Conservation (phyloP, 2,888 invertebrate genomes). For the Cheilosia vernalis region DNA sequence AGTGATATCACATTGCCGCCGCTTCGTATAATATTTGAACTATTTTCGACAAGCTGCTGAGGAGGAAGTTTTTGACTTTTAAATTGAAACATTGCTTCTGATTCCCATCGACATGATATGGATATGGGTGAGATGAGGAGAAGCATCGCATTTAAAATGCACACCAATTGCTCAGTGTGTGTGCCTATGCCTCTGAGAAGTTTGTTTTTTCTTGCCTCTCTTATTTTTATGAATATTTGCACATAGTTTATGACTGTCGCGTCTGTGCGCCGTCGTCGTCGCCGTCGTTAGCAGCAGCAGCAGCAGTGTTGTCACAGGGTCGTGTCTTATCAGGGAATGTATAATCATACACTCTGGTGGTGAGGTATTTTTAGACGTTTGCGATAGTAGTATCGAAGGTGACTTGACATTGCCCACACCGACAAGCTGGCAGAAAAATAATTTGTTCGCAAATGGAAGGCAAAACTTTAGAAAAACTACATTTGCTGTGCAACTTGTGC, state of each 20-base stretch:
- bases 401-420: constrained; percentile 72
- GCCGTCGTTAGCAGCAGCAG: constrained; percentile 44
- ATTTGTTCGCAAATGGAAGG: constrained; percentile 24
- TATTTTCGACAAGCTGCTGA: constrained; percentile 52
- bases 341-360: constrained; percentile 59
- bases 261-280: constrained; percentile 45
- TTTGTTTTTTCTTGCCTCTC: not conserved
- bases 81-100: constrained; percentile 73
- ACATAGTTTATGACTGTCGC: constrained; percentile 66
- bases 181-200: constrained; percentile 24
- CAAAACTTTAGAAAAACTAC: constrained; percentile 30
- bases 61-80: constrained; percentile 73
- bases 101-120: constrained; percentile 70
- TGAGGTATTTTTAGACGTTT: constrained; percentile 68
- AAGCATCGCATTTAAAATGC: constrained; percentile 54
- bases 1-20: constrained; percentile 49
- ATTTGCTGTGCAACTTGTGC: constrained; percentile 67
- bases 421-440: constrained; percentile 26
- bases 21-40: constrained; percentile 43
- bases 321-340: constrained; percentile 68
- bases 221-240: constrained; percentile 57
- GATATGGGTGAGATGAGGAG: constrained; percentile 48
- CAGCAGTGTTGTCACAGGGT: constrained; percentile 65
- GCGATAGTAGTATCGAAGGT: constrained; percentile 74
- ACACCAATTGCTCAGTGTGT: constrained; percentile 33